These are phyloP conservation scores for Muscicapa striata DNA, from an alignment of 2,797 vertebrate species.

Conservation along the genomic window DNA sequence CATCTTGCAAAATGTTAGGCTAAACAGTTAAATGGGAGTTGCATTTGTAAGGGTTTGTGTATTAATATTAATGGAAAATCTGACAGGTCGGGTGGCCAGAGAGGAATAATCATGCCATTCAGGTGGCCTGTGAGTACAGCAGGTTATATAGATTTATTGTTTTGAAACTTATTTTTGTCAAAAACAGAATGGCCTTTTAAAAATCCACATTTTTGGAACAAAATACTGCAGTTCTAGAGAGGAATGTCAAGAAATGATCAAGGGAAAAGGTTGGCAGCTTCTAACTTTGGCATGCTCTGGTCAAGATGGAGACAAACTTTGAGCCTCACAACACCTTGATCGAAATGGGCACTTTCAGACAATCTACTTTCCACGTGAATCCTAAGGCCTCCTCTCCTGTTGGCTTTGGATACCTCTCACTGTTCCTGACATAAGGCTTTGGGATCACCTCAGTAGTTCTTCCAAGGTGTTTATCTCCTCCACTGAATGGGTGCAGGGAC, in stretches of 20 bases:
- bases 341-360: rapidly evolving
- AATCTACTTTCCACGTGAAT: neutral
- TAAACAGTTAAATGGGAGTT: constrained; percentile 38
- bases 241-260: neutral
- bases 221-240: neutral
- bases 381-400: neutral
- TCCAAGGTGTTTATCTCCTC: neutral
- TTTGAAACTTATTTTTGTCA: neutral
- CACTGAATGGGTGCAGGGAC: neutral
- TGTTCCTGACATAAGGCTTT: neutral
- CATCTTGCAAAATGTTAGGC: neutral
- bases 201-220: neutral
- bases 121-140: neutral
- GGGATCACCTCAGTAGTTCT: rapidly evolving
- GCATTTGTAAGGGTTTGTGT: neutral
- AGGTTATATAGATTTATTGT: neutral
- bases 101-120: neutral
- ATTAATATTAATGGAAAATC: constrained; percentile 37
- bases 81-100: neutral
- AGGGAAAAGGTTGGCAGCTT: neutral
- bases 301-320: neutral
- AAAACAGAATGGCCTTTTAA: neutral
- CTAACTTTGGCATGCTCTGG: neutral
- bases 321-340: neutral
- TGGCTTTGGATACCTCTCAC: neutral